Percentiles rank a stretch among this genome's conserved stretches.
Conservation (phyloP, 2,888 invertebrate genomes). For the Hofmannophila pseudospretella region DNA sequence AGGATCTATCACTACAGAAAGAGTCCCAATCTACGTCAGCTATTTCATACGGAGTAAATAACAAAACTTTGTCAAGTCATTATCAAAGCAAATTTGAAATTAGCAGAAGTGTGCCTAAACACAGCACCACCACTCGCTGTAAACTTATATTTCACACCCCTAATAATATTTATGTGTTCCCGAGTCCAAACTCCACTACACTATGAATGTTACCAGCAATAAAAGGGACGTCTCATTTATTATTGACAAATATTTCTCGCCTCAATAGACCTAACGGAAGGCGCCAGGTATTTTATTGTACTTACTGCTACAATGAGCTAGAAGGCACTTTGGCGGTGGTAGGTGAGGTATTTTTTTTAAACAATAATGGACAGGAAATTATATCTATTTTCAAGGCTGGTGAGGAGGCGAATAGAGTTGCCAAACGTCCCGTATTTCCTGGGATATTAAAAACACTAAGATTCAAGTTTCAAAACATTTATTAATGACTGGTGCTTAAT, state of each 20-base stretch:
- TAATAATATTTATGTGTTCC: slow-evolving; percentile 53
- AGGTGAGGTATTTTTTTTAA: slow-evolving; percentile 34
- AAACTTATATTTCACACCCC: too few species aligned
- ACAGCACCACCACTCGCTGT: too few species aligned
- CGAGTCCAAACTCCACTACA: slow-evolving; percentile 48
- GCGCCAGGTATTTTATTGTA: slow-evolving; percentile 68
- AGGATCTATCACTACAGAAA: too few species aligned
- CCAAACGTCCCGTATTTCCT: too few species aligned
- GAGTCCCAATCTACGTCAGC: too few species aligned
- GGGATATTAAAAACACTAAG: too few species aligned
- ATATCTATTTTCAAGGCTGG: slow-evolving; percentile 21
- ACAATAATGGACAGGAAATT: slow-evolving; percentile 58
- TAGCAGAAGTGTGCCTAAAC: too few species aligned
- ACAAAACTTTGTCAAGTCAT: too few species aligned
- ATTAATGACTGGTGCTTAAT: too few species aligned
- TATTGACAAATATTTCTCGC: slow-evolving; percentile 76
- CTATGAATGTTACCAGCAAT: slow-evolving; percentile 59
- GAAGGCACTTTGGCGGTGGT: slow-evolving; percentile 54
- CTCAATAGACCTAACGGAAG: slow-evolving; percentile 60
- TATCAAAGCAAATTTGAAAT: too few species aligned
- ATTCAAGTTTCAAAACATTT: too few species aligned
- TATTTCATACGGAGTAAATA: too few species aligned
- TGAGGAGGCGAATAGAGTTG: neutral
- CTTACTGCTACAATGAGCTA: slow-evolving; percentile 50
- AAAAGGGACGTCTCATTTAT: slow-evolving; percentile 76